Evolutionary conservation across 92 coral and sea anemone species (phyloP).

Genomic region (Micromussa lordhowensis): DNA sequence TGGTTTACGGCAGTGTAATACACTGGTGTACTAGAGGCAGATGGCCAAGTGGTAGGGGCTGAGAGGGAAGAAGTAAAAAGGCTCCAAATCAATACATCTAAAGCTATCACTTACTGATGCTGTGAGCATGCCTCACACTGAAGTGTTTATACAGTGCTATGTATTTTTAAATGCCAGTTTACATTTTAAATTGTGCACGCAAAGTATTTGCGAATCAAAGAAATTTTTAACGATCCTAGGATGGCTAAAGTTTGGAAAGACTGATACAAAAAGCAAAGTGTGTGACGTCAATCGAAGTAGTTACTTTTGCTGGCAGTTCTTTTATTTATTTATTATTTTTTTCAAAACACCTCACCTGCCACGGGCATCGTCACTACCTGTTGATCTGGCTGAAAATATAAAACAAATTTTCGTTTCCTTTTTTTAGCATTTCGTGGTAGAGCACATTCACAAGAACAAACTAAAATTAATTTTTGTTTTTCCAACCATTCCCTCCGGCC

Average conservation of each 20-base stretch:
- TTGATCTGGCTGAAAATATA: conserved; percentile 9
- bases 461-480: background rate
- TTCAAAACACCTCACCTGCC: conserved; percentile 5
- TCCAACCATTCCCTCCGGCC: no score
- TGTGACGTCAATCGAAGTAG: background rate
- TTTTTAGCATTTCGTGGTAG: background rate
- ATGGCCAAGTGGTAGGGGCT: conserved; percentile 26
- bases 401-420: background rate
- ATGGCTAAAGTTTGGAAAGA: background rate
- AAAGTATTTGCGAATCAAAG: background rate
- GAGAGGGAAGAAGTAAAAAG: background rate
- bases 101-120: background rate
- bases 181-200: no score
- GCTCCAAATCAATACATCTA: background rate
- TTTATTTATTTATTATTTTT: no score
- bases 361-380: conserved; percentile 7
- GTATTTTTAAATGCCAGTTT: background rate
- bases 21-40: conserved; percentile 6
- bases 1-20: conserved; percentile 34
- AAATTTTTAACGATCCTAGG: background rate
- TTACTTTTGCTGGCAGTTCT: background rate
- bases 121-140: background rate
- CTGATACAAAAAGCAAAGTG: background rate
- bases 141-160: background rate
- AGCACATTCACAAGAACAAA: background rate